These are phyloP conservation scores for Gadus chalcogrammus DNA, from an alignment of 2,113 vertebrate species.

Conservation along the genomic window DNA sequence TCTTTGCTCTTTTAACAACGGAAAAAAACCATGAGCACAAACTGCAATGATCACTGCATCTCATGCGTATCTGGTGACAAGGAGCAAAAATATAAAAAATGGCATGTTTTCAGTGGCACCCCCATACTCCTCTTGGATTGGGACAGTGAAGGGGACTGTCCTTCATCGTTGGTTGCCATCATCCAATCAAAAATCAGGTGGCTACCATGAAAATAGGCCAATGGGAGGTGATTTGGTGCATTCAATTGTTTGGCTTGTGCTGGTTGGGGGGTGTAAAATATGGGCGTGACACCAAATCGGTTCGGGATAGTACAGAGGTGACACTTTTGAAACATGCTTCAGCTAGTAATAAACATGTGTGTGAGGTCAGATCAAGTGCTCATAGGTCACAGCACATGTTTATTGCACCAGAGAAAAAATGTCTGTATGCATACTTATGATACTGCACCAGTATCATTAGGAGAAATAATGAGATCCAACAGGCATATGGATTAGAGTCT, in stretches of 20 bases:
- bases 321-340: slow-evolving; percentile 99
- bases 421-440: slow-evolving; percentile 99
- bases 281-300: slow-evolving; percentile 72
- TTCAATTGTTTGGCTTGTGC: slow-evolving; percentile 58
- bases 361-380: slow-evolving; percentile 91
- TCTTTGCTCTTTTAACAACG: slow-evolving; percentile 61
- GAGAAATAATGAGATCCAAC: slow-evolving; percentile 98
- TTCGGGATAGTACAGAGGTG: slow-evolving; percentile 93
- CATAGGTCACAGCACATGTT: slow-evolving; percentile 99
- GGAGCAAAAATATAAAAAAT: slow-evolving; percentile 99
- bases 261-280: slow-evolving; percentile 67
- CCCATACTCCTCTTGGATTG: slow-evolving; percentile 89
- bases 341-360: slow-evolving; percentile 99
- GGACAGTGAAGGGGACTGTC: slow-evolving; percentile 56
- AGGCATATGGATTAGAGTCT: slow-evolving; percentile 99
- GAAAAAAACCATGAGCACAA: slow-evolving; percentile 68
- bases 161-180: slow-evolving; percentile 61
- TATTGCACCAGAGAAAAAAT: slow-evolving; percentile 99
- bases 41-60: slow-evolving; percentile 94
- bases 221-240: slow-evolving; percentile 54
- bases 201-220: slow-evolving; percentile 61
- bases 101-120: slow-evolving; percentile 99
- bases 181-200: slow-evolving; percentile 62
- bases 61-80: slow-evolving; percentile 99
- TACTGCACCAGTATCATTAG: slow-evolving; percentile 99